Conservation (phyloP, 2,113 vertebrate genomes). For the Heteronetta atricapilla region DNA sequence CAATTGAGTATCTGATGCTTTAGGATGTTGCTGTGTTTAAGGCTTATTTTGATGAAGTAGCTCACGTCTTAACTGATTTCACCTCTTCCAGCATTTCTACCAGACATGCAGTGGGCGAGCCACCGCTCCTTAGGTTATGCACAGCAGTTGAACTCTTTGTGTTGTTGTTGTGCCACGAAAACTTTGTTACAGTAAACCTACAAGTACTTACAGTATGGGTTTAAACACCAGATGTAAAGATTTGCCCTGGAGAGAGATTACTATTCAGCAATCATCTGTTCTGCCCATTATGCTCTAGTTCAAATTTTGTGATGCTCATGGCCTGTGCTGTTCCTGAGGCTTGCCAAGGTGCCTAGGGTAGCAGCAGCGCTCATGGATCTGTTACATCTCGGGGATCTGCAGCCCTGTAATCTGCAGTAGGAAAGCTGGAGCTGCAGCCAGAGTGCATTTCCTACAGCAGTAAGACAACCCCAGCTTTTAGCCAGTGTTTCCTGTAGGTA, state of each 20-base stretch:
- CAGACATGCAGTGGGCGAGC: background rate
- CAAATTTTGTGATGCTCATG: background rate
- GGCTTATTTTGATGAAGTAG: background rate
- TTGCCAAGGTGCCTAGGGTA: background rate
- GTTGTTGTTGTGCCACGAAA: background rate
- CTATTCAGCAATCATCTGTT: background rate
- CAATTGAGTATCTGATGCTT: background rate
- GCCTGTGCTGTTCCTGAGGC: background rate
- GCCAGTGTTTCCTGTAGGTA: background rate
- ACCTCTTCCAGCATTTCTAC: background rate
- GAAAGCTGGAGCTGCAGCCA: background rate
- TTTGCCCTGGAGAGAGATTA: background rate
- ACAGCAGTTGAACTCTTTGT: background rate
- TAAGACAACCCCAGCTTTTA: background rate
- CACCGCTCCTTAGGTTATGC: background rate
- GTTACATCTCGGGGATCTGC: background rate
- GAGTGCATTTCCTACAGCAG: background rate
- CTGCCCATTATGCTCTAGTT: background rate
- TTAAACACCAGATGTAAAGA: background rate
- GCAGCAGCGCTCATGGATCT: background rate
- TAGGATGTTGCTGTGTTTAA: background rate
- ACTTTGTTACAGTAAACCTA: background rate
- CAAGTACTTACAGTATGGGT: background rate
- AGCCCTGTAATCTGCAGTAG: background rate
- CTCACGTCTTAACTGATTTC: background rate